A percentile compares a stretch with the other conserved stretches of the same genome.
Evolutionary conservation across 2,888 invertebrate species (phyloP).

Genomic region (Penaeus monodon): DNA sequence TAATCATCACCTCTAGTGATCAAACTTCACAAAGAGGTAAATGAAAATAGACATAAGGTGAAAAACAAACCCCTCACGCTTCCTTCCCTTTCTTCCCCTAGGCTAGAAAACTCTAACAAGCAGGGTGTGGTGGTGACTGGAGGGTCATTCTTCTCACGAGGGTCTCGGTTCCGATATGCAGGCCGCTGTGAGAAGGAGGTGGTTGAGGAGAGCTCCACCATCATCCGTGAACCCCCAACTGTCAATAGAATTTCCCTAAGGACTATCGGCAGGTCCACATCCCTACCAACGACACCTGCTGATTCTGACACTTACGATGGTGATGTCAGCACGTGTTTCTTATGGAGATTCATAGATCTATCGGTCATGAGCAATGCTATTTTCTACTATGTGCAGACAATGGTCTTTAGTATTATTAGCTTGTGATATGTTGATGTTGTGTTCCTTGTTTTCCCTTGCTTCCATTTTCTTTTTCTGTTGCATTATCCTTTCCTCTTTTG

Average conservation of each 20-base stretch:
- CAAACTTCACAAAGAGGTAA: not conserved
- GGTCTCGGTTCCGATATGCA: conserved; percentile 65
- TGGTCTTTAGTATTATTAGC: too few species aligned
- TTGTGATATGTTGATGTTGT: too few species aligned
- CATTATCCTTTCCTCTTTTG: too few species aligned
- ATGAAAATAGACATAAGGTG: not conserved
- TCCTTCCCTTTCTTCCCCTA: conserved; percentile 30
- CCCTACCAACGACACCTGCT: conserved; percentile 63
- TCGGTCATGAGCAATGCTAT: not conserved
- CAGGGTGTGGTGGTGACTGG: conserved; percentile 65
- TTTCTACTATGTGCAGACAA: not conserved
- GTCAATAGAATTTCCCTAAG: conserved; percentile 59
- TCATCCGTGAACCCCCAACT: conserved; percentile 48
- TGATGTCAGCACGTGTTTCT: conserved; percentile 5
- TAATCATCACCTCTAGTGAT: too few species aligned
- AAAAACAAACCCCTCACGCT: not conserved
- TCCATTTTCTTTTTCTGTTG: too few species aligned
- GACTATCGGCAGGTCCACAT: conserved; percentile 60
- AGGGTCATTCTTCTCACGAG: conserved; percentile 65
- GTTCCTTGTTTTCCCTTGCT: too few species aligned
- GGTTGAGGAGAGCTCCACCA: conserved; percentile 58
- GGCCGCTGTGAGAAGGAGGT: conserved; percentile 65
- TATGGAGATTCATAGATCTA: not conserved
- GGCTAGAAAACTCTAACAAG: conserved; percentile 62
- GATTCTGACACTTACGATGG: conserved; percentile 63